Percentiles rank a stretch among this genome's conserved stretches.
Conservation (phyloP, 2,113 vertebrate genomes). For the Triplophysa tibetana region DNA sequence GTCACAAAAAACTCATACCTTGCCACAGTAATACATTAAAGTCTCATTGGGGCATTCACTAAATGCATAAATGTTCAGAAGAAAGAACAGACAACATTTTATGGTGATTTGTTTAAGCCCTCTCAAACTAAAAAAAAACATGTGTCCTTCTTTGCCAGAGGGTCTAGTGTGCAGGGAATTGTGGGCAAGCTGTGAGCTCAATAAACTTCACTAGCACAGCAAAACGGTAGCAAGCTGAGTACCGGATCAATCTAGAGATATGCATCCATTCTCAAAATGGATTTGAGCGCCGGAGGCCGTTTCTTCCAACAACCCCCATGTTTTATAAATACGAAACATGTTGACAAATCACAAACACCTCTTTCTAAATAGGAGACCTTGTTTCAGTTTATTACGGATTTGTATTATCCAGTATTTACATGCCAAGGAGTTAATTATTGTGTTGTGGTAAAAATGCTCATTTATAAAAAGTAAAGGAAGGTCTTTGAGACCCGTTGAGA, state of each 20-base stretch:
- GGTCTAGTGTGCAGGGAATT: conserved; percentile 33
- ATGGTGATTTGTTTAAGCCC: background rate
- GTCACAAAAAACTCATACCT: too few species aligned
- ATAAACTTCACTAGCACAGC: conserved; percentile 39
- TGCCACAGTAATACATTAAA: background rate
- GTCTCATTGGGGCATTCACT: background rate
- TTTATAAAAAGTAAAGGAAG: conserved; percentile 1
- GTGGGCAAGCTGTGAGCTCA: conserved; percentile 17
- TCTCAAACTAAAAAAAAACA: conserved; percentile 21
- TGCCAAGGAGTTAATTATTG: background rate
- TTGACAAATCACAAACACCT: background rate
- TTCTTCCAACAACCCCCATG: conserved; percentile 5
- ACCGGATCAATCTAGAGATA: conserved; percentile 6
- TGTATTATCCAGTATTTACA: background rate
- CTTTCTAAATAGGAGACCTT: background rate
- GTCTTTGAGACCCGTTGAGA: conserved; percentile 1
- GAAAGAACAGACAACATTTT: background rate
- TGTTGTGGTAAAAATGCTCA: background rate
- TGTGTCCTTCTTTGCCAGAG: conserved; percentile 41
- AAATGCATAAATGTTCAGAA: background rate
- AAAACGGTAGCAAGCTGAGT: background rate
- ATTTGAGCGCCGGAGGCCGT: conserved; percentile 13
- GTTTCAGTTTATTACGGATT: background rate
- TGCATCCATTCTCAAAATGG: background rate
- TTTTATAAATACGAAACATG: conserved; percentile 21